Conservation (phyloP, 2,888 invertebrate genomes). For the Papilio elwesi region DNA sequence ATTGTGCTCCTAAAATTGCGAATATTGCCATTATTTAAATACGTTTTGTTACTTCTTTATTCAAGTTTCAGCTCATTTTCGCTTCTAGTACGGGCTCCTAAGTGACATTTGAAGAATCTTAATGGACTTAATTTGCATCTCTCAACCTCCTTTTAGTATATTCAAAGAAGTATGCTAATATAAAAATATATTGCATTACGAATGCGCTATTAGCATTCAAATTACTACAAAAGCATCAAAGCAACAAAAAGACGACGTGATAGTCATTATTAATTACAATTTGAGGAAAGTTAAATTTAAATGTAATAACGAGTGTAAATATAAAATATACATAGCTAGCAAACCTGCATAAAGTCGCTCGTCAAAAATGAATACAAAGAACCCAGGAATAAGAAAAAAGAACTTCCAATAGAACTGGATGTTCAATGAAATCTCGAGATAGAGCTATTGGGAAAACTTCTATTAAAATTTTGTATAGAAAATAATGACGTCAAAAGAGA, state of each 20-base stretch:
- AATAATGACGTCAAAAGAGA: conserved; percentile 35
- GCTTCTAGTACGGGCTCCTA: conserved; percentile 37
- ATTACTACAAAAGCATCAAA: conserved; percentile 10
- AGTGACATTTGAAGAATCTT: conserved; percentile 41
- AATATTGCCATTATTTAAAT: conserved; percentile 37
- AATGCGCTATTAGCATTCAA: conserved; percentile 33
- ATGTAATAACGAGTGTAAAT: conserved; percentile 10
- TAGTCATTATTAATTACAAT: background rate
- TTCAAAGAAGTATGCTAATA: conserved; percentile 38
- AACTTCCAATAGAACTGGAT: conserved; percentile 30
- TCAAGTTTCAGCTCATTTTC: conserved; percentile 40
- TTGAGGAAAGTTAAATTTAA: conserved; percentile 20
- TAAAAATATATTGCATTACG: conserved; percentile 37
- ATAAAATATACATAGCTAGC: conserved; percentile 22
- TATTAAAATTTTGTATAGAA: conserved; percentile 33
- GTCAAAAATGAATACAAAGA: conserved; percentile 30
- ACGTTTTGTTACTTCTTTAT: conserved; percentile 38
- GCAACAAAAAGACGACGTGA: conserved; percentile 18
- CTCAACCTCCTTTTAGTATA: conserved; percentile 36
- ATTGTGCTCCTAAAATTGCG: conserved; percentile 15
- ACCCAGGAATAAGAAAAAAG: conserved; percentile 18
- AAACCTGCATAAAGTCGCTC: conserved; percentile 24
- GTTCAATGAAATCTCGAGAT: conserved; percentile 34
- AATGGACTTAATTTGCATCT: conserved; percentile 42
- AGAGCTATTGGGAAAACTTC: conserved; percentile 33